Percentiles rank a stretch among this genome's conserved stretches.
These are phyloP conservation scores for Galleria mellonella DNA, from an alignment of 1,140 invertebrate species.

Conservation along the genomic window DNA sequence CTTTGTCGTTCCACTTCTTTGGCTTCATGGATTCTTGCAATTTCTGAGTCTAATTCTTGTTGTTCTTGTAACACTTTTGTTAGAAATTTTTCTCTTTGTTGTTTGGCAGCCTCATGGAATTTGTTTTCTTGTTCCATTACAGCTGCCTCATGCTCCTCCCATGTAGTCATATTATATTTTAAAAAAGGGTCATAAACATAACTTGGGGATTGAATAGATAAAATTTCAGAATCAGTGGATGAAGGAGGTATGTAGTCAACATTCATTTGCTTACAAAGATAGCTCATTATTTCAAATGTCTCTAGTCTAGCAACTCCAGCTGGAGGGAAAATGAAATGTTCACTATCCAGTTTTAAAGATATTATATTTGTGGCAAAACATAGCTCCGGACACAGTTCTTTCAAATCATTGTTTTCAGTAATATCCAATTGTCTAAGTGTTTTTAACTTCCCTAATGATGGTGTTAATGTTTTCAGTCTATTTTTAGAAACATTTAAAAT, in stretches of 20 bases:
- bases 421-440: slow-evolving; percentile 76
- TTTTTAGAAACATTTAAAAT: slow-evolving; percentile 84
- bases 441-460: slow-evolving; percentile 77
- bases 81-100: slow-evolving; percentile 75
- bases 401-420: slow-evolving; percentile 75
- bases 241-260: slow-evolving; percentile 48
- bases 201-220: slow-evolving; percentile 22
- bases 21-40: slow-evolving; percentile 79
- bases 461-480: slow-evolving; percentile 79
- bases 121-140: slow-evolving; percentile 59
- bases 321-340: slow-evolving; percentile 79
- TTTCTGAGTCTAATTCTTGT: slow-evolving; percentile 77
- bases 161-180: slow-evolving; percentile 40
- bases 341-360: slow-evolving; percentile 76
- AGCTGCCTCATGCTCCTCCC: slow-evolving; percentile 66
- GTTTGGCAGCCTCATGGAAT: slow-evolving; percentile 61
- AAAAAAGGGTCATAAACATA: slow-evolving; percentile 39
- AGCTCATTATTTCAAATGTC: slow-evolving; percentile 80
- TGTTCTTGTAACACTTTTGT: slow-evolving; percentile 78
- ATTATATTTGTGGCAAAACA: slow-evolving; percentile 76
- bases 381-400: slow-evolving; percentile 77
- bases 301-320: slow-evolving; percentile 75
- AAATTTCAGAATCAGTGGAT: slow-evolving; percentile 19
- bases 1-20: slow-evolving; percentile 77
- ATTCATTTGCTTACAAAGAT: slow-evolving; percentile 74